These are phyloP conservation scores for Syngnathus scovelli DNA, from an alignment of 2,113 vertebrate genomes.

Conservation along the genomic window DNA sequence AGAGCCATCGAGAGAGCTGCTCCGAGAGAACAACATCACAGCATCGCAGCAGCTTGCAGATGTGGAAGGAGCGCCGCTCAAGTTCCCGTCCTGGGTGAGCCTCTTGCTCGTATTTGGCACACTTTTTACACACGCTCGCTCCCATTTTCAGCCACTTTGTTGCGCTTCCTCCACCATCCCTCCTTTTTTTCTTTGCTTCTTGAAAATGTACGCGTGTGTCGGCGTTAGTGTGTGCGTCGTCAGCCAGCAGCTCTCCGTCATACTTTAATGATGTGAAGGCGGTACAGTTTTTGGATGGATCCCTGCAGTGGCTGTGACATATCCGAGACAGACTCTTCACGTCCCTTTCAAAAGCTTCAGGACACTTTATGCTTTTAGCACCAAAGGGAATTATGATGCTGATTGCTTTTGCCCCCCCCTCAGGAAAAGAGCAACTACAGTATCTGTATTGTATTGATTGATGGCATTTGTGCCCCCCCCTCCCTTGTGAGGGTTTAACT, in stretches of 20 bases:
- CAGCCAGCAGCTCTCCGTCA: conserved; percentile 38
- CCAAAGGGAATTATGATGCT: not conserved
- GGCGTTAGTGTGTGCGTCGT: conserved; percentile 12
- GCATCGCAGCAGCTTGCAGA: conserved; percentile 35
- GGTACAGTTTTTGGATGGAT: conserved; percentile 44
- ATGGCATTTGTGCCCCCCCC: not conserved
- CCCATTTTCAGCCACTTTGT: conserved; percentile 3
- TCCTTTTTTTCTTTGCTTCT: conserved; percentile 1
- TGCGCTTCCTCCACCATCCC: conserved; percentile 2
- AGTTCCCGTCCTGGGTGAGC: conserved; percentile 68
- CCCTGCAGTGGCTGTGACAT: conserved; percentile 36
- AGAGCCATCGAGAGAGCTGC: conserved; percentile 30
- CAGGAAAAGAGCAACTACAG: not conserved
- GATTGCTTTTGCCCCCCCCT: not conserved
- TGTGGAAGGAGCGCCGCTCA: conserved; percentile 47
- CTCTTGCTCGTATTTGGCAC: conserved; percentile 24
- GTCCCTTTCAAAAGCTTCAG: not conserved
- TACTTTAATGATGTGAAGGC: conserved; percentile 47
- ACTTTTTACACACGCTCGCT: conserved; percentile 9
- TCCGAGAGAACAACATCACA: conserved; percentile 20
- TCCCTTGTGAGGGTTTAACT: conserved; percentile 1
- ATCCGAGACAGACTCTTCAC: conserved; percentile 19
- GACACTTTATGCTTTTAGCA: not conserved
- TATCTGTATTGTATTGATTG: conserved; percentile 1
- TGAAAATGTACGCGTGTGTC: conserved; percentile 6